A percentile compares a stretch with the other conserved stretches of the same genome.
Conservation (phyloP, 2,888 invertebrate species). For the Seladonia tumulorum region DNA sequence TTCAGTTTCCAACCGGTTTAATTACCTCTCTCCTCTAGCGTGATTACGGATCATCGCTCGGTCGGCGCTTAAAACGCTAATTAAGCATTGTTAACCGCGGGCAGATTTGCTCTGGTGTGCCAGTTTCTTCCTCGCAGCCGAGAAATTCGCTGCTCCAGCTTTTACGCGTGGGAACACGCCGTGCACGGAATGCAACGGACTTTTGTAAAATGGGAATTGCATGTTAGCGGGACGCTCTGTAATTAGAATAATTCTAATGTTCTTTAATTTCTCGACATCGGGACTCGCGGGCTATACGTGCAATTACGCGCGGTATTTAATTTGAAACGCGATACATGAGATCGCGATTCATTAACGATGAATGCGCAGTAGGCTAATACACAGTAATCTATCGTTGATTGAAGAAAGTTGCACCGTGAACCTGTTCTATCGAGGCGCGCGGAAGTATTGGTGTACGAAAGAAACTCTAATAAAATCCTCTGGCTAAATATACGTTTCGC, state of each 20-base stretch:
- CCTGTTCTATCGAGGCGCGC: neutral
- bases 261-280: constrained; percentile 2
- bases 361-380: neutral
- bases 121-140: constrained; percentile 27
- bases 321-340: neutral
- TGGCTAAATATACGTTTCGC: neutral
- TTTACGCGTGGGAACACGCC: constrained; percentile 35
- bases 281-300: neutral
- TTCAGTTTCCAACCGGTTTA: constrained; percentile 35
- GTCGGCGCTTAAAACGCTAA: constrained; percentile 38
- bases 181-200: neutral
- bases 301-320: neutral
- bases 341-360: constrained; percentile 6
- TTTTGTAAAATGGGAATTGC: neutral
- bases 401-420: neutral
- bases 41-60: constrained; percentile 11
- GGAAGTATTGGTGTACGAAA: neutral
- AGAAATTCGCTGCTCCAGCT: constrained; percentile 14
- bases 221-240: constrained; percentile 5
- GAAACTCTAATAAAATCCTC: neutral
- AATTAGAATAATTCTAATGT: constrained; percentile 6
- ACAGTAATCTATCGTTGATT: neutral
- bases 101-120: constrained; percentile 25
- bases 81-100: constrained; percentile 40
- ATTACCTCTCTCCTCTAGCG: constrained; percentile 22